These are phyloP conservation scores for Neoscelio sp. DNA, from an alignment of 2,888 invertebrate genomes.

Conservation along the genomic window DNA sequence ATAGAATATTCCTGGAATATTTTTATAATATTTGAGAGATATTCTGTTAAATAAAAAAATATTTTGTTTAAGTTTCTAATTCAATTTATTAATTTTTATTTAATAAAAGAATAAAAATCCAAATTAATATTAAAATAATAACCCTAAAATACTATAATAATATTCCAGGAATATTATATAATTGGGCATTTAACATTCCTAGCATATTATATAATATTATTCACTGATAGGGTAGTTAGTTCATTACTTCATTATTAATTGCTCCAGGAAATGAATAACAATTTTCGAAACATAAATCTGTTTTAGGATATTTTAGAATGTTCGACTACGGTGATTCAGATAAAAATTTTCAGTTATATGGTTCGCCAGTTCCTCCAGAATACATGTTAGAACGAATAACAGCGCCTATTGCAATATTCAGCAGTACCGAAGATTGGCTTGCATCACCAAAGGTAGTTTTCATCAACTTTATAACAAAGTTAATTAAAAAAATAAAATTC, in stretches of 20 bases:
- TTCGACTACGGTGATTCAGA: constrained; percentile 76
- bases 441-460: constrained; percentile 75
- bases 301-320: constrained; percentile 75
- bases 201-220: too few species aligned
- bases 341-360: constrained; percentile 76
- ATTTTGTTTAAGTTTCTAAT: too few species aligned
- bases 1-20: too few species aligned
- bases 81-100: constrained; percentile 3
- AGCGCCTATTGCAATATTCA: constrained; percentile 78
- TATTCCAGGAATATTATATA: too few species aligned
- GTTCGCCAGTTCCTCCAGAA: constrained; percentile 76
- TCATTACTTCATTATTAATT: too few species aligned
- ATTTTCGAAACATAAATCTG: constrained; percentile 6
- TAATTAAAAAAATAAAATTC: neutral
- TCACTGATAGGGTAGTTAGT: too few species aligned
- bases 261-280: neutral
- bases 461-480: neutral
- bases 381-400: constrained; percentile 76
- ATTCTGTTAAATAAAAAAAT: too few species aligned
- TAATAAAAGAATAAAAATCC: too few species aligned
- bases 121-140: too few species aligned
- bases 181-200: too few species aligned
- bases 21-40: too few species aligned
- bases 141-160: too few species aligned
- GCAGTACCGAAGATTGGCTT: constrained; percentile 77